Percentiles rank a stretch among this genome's conserved stretches.
Conservation (phyloP, 2,888 invertebrate species). For the Eremobia ochroleuca region DNA sequence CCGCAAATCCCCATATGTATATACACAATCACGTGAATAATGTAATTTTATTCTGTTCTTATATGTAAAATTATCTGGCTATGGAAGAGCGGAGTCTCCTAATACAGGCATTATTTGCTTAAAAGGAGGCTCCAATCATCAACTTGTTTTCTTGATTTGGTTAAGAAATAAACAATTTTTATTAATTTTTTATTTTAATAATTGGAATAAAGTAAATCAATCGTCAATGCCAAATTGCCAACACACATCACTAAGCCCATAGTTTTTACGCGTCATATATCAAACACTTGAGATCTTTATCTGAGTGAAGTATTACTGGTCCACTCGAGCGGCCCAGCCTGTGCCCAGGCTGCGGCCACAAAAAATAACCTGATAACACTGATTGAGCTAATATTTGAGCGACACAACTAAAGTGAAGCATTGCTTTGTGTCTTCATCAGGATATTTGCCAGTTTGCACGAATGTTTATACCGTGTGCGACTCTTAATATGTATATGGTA, state of each 20-base stretch:
- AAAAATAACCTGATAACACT: conserved; percentile 63
- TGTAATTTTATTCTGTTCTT: no score
- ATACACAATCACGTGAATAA: no score
- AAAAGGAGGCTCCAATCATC: no score
- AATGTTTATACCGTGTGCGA: conserved; percentile 22
- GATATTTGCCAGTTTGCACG: conserved; percentile 11
- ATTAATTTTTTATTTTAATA: no score
- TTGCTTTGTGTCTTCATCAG: conserved; percentile 29
- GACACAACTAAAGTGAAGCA: conserved; percentile 27
- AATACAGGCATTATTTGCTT: no score
- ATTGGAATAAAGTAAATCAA: not conserved
- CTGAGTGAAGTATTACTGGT: conserved; percentile 74
- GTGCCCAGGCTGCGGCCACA: conserved; percentile 48
- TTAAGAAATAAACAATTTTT: no score
- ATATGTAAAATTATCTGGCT: no score
- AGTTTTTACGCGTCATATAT: conserved; percentile 73
- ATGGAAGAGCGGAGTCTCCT: no score
- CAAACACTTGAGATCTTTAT: conserved; percentile 80
- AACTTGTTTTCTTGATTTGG: no score
- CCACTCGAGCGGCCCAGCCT: conserved; percentile 59
- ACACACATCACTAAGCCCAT: conserved; percentile 67
- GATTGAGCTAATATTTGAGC: conserved; percentile 61
- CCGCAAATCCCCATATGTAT: no score
- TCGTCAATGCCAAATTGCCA: conserved; percentile 31
- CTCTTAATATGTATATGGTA: not conserved